phyloP scores from a whole-genome alignment of 2,888 invertebrate species.

The Stenodema calcarata region DNA sequence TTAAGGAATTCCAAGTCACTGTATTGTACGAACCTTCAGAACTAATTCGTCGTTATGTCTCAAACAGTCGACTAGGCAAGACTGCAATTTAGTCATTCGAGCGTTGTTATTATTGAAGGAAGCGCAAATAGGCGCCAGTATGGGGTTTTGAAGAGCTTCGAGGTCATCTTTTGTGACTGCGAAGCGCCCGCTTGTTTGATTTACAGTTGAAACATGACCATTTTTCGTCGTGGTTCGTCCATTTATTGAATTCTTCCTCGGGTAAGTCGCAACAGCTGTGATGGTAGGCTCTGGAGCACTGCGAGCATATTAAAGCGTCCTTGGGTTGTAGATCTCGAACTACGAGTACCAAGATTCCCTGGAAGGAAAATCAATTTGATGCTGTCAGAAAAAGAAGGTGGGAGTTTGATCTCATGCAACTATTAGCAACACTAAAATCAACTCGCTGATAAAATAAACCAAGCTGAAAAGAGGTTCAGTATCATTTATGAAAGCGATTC shows the following conservation, averaged over 20 bases:
- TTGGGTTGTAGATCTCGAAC: background rate
- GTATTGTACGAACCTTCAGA: background rate
- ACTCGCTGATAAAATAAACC: too few species aligned
- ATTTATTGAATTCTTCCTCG: background rate
- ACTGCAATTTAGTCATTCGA: background rate
- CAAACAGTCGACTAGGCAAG: background rate
- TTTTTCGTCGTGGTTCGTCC: background rate
- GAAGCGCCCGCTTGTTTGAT: background rate
- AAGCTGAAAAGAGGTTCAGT: too few species aligned
- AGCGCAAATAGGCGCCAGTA: background rate
- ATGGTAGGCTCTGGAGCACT: background rate
- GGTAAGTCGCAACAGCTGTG: background rate
- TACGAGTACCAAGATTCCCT: background rate
- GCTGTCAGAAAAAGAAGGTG: too few species aligned
- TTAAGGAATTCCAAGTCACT: background rate
- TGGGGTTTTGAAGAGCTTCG: background rate
- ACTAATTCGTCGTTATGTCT: background rate
- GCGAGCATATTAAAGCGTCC: background rate
- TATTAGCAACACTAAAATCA: too few species aligned
- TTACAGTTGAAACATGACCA: background rate
- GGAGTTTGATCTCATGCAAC: too few species aligned
- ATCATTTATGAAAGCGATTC: too few species aligned
- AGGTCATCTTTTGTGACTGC: background rate
- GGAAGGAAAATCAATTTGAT: background rate
- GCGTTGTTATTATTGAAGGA: background rate